These are phyloP conservation scores for Rutilus rutilus DNA, from an alignment of 2,113 vertebrate genomes.

Conservation along the genomic window DNA sequence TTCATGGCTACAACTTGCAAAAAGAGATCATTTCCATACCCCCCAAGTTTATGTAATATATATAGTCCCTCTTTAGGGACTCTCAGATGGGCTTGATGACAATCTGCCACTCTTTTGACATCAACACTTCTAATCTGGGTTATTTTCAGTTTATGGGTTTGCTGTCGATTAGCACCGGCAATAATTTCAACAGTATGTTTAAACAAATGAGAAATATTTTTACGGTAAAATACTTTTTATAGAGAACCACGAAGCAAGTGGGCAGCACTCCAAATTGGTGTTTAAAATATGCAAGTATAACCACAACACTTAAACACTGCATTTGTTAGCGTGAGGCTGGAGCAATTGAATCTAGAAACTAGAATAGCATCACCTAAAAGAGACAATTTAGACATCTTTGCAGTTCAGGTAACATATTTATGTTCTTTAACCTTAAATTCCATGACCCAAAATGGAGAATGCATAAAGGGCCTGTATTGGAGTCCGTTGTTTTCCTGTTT, in stretches of 20 bases:
- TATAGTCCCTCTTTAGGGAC: slow-evolving; percentile 3
- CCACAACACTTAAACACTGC: not conserved
- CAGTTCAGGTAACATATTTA: not conserved
- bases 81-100: slow-evolving; percentile 14
- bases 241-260: not conserved
- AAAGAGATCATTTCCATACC: slow-evolving; percentile 38
- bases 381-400: not conserved
- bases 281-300: not conserved
- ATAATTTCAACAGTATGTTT: not conserved
- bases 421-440: not conserved
- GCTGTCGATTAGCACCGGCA: not conserved
- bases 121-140: not conserved
- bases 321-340: not conserved
- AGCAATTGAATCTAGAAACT: not conserved
- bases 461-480: not conserved
- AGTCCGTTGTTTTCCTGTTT: not conserved
- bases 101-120: slow-evolving; percentile 8
- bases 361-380: not conserved
- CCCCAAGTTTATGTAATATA: slow-evolving; percentile 34
- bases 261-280: not conserved
- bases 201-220: not conserved
- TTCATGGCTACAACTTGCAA: slow-evolving; percentile 48
- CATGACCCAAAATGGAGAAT: not conserved
- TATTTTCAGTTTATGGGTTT: not conserved
- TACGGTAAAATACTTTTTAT: not conserved